A percentile compares a stretch with the other conserved stretches of the same genome.
Conservation (phyloP, 2,797 vertebrate species). For the Diplodus puntazzo region DNA sequence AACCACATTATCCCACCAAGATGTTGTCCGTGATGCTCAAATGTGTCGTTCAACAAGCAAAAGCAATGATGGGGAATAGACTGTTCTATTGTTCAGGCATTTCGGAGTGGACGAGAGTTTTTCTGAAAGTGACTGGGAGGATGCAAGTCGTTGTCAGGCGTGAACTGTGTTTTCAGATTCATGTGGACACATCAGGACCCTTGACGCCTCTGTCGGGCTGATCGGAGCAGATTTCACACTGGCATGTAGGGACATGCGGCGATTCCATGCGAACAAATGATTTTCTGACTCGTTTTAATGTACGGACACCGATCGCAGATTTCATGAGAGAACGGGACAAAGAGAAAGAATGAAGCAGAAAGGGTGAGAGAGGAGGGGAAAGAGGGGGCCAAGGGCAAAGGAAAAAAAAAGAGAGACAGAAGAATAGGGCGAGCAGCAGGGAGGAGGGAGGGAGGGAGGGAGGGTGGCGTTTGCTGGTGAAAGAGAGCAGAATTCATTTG, state of each 20-base stretch:
- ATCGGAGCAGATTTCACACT: background rate
- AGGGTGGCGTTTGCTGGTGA: slow-evolving; percentile 19
- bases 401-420: slow-evolving; percentile 16
- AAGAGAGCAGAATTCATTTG: slow-evolving; percentile 67
- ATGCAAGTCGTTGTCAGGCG: background rate
- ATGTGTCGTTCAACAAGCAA: background rate
- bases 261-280: background rate
- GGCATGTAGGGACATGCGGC: background rate
- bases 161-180: background rate
- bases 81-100: background rate
- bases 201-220: background rate
- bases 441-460: slow-evolving; percentile 5
- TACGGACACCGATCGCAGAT: background rate
- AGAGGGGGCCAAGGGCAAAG: slow-evolving; percentile 18
- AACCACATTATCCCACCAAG: background rate
- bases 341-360: slow-evolving; percentile 22
- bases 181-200: background rate
- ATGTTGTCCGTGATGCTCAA: background rate
- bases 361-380: slow-evolving; percentile 30
- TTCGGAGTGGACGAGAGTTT: background rate
- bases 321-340: slow-evolving; percentile 24
- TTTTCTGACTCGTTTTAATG: slow-evolving; percentile 2
- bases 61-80: background rate
- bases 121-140: background rate
- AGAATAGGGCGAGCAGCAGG: slow-evolving; percentile 48